These are phyloP conservation scores for Bergia sp. DNA, from an alignment of 92 coral and sea anemone genomes.

Conservation along the genomic window DNA sequence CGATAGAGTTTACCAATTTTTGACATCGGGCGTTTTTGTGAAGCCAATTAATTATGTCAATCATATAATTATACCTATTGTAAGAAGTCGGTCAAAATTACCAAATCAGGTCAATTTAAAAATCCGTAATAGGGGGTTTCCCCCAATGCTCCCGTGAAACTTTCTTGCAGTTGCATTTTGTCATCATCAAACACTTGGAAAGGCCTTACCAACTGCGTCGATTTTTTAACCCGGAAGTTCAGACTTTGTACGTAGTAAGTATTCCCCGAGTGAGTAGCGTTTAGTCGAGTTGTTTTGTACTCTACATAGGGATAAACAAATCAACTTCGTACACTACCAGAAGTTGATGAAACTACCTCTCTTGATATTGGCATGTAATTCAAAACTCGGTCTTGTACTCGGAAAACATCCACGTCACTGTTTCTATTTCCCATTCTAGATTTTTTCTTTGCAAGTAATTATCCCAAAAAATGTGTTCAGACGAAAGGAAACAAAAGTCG, in stretches of 20 bases:
- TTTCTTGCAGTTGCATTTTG: too few relatives aligned
- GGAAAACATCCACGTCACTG: background rate
- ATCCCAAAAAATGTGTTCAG: background rate
- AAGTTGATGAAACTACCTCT: background rate
- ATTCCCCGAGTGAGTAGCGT: background rate
- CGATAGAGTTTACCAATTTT: too few relatives aligned
- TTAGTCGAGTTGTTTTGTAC: background rate
- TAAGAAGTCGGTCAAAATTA: too few relatives aligned
- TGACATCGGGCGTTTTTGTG: too few relatives aligned
- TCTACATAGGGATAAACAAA: background rate
- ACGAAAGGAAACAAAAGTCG: too few relatives aligned
- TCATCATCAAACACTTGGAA: too few relatives aligned
- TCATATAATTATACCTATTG: too few relatives aligned
- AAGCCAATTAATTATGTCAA: too few relatives aligned
- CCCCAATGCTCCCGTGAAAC: too few relatives aligned
- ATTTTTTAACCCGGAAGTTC: slow-evolving; percentile 8
- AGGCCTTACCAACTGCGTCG: background rate
- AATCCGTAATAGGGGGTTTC: too few relatives aligned
- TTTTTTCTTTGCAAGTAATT: background rate
- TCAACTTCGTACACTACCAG: background rate
- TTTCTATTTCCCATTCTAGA: background rate
- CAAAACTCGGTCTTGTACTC: background rate
- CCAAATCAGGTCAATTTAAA: too few relatives aligned
- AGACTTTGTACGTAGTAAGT: background rate
- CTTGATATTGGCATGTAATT: background rate